Evolutionary conservation across 2,888 invertebrate species (phyloP).

Genomic region (Diaphora mendica): DNA sequence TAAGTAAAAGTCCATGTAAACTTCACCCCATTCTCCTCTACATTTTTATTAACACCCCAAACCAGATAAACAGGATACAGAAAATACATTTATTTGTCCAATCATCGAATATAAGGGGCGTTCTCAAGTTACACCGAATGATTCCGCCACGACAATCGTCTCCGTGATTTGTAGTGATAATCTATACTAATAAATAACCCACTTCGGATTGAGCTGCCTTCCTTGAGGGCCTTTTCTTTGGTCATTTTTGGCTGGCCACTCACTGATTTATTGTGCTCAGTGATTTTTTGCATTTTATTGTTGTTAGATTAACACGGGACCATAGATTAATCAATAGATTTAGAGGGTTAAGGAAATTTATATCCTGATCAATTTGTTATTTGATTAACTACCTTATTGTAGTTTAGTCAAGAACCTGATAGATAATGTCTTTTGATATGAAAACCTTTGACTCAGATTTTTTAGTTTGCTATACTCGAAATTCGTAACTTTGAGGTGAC

Average conservation of each 20-base stretch:
- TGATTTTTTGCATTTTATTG: conserved; percentile 64
- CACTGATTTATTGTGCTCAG: conserved; percentile 66
- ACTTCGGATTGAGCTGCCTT: conserved; percentile 83
- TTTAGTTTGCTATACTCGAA: neutral
- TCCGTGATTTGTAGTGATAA: conserved; percentile 85
- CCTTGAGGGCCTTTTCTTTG: conserved; percentile 66
- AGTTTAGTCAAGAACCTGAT: neutral
- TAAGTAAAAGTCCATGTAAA: conserved; percentile 14
- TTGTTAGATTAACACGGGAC: conserved; percentile 47
- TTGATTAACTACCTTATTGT: conserved; percentile 30
- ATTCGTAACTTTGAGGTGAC: neutral
- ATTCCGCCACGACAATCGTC: conserved; percentile 76
- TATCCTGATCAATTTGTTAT: conserved; percentile 45
- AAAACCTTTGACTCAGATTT: neutral
- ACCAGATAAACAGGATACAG: conserved; percentile 85
- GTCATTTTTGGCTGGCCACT: conserved; percentile 52
- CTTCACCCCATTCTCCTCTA: conserved; percentile 67
- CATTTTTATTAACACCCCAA: conserved; percentile 86
- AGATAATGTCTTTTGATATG: neutral
- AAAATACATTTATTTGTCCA: conserved; percentile 86
- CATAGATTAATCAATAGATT: conserved; percentile 53
- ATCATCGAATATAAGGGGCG: conserved; percentile 85
- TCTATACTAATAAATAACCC: conserved; percentile 83
- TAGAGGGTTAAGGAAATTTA: conserved; percentile 38
- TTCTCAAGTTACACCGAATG: conserved; percentile 84